A percentile compares a stretch with the other conserved stretches of the same genome.
Conservation (phyloP, 2,888 invertebrate species). For the Lydus trimaculatus region DNA sequence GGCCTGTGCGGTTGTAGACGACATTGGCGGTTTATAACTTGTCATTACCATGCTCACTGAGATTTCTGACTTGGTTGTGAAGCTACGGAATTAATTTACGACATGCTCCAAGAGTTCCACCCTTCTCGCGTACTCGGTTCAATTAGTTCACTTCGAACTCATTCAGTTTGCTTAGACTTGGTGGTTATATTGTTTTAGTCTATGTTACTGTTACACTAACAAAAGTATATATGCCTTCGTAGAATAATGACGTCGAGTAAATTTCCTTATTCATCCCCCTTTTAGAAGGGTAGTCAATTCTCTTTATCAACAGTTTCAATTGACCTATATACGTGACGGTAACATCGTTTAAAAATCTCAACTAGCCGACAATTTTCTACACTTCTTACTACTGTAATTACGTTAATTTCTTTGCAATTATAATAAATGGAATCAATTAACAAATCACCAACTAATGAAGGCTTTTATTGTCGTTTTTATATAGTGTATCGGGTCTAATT, state of each 20-base stretch:
- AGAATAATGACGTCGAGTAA: background rate
- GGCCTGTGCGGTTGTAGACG: conserved; percentile 54
- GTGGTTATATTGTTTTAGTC: conserved; percentile 13
- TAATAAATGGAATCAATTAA: background rate
- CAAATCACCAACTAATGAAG: conserved; percentile 4
- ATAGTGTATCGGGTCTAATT: background rate
- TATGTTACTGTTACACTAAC: conserved; percentile 6
- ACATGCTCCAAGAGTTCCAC: conserved; percentile 47
- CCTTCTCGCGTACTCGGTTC: conserved; percentile 45
- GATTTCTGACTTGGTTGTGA: conserved; percentile 51
- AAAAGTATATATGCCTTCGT: conserved; percentile 1
- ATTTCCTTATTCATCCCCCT: conserved; percentile 6
- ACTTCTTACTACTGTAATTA: background rate
- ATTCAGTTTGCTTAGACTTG: conserved; percentile 34
- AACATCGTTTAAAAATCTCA: background rate
- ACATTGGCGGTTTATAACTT: conserved; percentile 59
- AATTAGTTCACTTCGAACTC: conserved; percentile 45
- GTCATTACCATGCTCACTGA: conserved; percentile 58
- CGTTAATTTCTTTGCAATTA: background rate
- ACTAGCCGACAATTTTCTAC: background rate
- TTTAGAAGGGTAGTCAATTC: background rate
- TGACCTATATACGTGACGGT: background rate
- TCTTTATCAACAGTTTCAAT: background rate
- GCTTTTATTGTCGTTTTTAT: background rate
- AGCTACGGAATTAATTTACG: conserved; percentile 53